These are phyloP conservation scores for Prunella himalayana DNA, from an alignment of 2,113 vertebrate species.

Conservation along the genomic window DNA sequence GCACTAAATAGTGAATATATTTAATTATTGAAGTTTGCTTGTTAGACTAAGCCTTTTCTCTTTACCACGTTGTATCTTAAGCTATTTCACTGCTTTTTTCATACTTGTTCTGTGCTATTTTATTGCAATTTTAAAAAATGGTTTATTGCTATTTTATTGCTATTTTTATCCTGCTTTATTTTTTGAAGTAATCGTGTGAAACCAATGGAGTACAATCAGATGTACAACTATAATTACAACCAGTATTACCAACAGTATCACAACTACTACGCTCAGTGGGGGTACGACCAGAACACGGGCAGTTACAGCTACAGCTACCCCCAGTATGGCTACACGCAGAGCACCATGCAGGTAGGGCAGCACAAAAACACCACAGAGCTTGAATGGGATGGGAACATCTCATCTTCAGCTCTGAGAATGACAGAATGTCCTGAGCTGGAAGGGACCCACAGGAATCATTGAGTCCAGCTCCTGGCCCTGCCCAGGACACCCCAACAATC, in stretches of 20 bases:
- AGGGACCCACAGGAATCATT: neutral
- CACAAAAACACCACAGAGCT: neutral
- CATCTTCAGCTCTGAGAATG: neutral
- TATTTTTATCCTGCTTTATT: neutral
- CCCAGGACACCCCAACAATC: neutral
- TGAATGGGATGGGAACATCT: neutral
- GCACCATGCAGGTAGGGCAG: conserved; percentile 79
- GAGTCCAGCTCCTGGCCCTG: neutral
- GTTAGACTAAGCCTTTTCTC: neutral
- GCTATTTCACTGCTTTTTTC: neutral
- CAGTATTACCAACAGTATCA: conserved; percentile 86
- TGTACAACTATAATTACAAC: conserved; percentile 80
- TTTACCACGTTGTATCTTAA: neutral
- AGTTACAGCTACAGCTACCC: conserved; percentile 87
- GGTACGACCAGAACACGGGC: conserved; percentile 85
- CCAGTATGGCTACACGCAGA: conserved; percentile 87
- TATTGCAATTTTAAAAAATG: neutral
- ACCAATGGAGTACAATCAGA: conserved; percentile 75
- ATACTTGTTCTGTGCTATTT: neutral
- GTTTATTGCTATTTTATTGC: neutral
- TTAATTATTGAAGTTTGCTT: neutral
- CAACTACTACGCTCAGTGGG: conserved; percentile 86
- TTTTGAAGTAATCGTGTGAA: conserved; percentile 74
- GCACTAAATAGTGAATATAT: neutral
- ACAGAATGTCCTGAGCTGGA: neutral